A percentile compares a stretch with the other conserved stretches of the same genome.
phyloP scores from a whole-genome alignment of 2,797 vertebrate species.

The Presbytis comata region DNA sequence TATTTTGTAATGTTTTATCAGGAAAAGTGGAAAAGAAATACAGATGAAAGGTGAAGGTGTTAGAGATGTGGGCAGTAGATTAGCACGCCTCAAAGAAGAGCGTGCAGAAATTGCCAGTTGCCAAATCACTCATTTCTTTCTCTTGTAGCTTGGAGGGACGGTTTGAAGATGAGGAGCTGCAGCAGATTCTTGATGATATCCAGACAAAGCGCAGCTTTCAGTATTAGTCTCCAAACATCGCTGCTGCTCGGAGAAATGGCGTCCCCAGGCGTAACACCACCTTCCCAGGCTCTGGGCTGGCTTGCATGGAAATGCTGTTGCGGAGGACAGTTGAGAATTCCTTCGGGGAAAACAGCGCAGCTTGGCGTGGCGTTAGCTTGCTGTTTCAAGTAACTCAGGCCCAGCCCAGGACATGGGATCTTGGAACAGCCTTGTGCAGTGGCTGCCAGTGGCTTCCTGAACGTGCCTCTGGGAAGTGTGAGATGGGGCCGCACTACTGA shows the following conservation, averaged over 20 bases:
- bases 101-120: accelerated
- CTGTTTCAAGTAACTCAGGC: background rate
- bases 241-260: background rate
- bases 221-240: slow-evolving; percentile 83
- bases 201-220: slow-evolving; percentile 99
- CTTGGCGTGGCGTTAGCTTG: background rate
- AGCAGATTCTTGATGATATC: slow-evolving; percentile 98
- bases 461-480: background rate
- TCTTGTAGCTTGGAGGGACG: slow-evolving; percentile 92
- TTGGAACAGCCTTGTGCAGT: background rate
- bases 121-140: background rate
- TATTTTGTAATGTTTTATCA: background rate
- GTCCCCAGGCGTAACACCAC: background rate
- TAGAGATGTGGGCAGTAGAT: background rate
- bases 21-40: background rate
- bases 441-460: background rate
- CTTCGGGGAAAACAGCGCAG: background rate
- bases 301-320: background rate
- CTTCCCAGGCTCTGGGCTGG: background rate
- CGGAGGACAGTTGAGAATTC: background rate
- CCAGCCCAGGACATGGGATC: background rate
- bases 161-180: slow-evolving; percentile 97
- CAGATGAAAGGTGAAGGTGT: background rate
- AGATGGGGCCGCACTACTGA: background rate
- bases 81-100: accelerated